Base-by-base conservation (phyloP, 1,140 invertebrate genomes). In the Bombus difficillimus region DNA sequence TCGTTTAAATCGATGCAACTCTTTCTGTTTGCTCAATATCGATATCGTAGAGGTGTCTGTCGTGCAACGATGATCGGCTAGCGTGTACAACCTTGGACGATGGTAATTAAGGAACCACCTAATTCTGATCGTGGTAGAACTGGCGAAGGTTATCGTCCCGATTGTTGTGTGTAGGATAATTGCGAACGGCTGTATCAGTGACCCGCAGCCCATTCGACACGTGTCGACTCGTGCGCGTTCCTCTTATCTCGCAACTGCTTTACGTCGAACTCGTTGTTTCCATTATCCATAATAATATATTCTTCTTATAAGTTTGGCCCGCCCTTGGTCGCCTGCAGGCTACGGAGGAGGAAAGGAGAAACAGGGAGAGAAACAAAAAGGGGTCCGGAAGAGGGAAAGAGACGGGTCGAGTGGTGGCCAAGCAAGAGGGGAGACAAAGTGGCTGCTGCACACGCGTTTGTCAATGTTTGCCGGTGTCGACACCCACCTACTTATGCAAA, bases 401-500 rank as follows among this genome's bases (percentile, higher is more conserved):
- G 41, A 59, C 43, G 66, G 68, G 6, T 69, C 10, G 68, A 57
- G 32, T n/a, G 47, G 73, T n/a, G 34, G 76, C 77, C n/a, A 66
- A 71, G 47, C 80, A 15, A 25, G 69, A 68, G 72, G 86, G 75
- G 83, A 85, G 92, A 92, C 77, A 81, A 83, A 72, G 72, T 86
- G 90, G 88, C 84, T 82, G 83, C 41, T 68, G 92, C 88, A 92
- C 91, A 92, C 91, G 92, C 93, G 94, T 95, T 95, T 95, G 95
- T 95, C 94, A 95, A 95, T 95, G 95, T 95, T 95, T 95, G 94
- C 93, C 91, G 94, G 93, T 95, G 95, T 95, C 94, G 93, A 95
- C 95, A 95, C 94, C 95, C 94, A 95, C 94, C 94, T 95, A 95
- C 94, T 95, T 95, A 95, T 95, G 95, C 94, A 95, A 95, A 95